These are phyloP conservation scores for Chymomyza caudatula DNA, from an alignment of 2,888 invertebrate genomes.

Conservation along the genomic window DNA sequence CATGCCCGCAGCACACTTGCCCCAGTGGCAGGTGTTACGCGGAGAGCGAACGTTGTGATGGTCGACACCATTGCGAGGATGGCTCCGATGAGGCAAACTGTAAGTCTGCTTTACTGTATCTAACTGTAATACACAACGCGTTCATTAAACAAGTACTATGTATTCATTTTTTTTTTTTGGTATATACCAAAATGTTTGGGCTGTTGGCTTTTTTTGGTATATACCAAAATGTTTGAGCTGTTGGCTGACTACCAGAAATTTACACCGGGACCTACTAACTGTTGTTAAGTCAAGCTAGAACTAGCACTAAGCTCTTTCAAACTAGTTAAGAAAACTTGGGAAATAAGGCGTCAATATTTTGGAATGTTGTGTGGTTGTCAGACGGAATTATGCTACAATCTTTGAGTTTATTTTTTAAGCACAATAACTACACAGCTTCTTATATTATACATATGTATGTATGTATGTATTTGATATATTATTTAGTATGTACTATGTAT, in stretches of 20 bases:
- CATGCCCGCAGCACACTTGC: constrained; percentile 80
- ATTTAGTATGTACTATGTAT: neutral
- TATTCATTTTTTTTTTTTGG: neutral
- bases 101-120: constrained; percentile 58
- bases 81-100: constrained; percentile 82
- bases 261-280: too few relatives aligned
- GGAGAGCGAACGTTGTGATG: constrained; percentile 80
- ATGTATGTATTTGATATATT: constrained; percentile 11
- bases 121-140: neutral
- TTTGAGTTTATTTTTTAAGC: neutral
- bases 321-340: neutral
- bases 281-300: too few relatives aligned
- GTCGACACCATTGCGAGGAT: constrained; percentile 80
- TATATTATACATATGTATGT: neutral
- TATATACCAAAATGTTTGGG: too few relatives aligned
- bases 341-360: neutral
- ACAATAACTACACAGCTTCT: too few relatives aligned
- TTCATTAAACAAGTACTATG: too few relatives aligned
- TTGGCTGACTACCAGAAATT: too few relatives aligned
- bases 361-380: neutral
- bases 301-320: neutral
- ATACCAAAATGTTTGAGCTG: too few relatives aligned
- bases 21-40: constrained; percentile 79
- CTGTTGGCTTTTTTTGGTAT: neutral
- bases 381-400: neutral